These are phyloP conservation scores for Phaethon lepturus DNA, from an alignment of 2,113 vertebrate genomes.

Conservation along the genomic window DNA sequence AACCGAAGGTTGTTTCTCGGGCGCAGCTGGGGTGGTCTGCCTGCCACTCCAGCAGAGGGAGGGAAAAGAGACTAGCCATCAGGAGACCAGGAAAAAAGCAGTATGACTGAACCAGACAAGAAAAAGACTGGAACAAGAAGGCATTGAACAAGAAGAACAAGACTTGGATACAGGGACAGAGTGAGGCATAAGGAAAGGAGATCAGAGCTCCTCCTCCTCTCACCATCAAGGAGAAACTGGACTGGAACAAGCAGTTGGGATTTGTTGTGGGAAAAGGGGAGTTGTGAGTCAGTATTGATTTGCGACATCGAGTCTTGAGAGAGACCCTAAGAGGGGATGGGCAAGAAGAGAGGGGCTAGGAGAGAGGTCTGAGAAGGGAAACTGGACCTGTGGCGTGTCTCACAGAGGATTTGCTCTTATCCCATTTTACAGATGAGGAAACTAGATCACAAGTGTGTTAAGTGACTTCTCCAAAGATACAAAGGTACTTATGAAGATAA, in stretches of 20 bases:
- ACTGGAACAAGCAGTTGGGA: neutral
- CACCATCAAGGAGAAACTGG: neutral
- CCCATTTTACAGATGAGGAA: neutral
- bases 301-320: neutral
- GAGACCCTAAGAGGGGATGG: neutral
- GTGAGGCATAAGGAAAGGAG: neutral
- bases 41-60: neutral
- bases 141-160: too few relatives aligned
- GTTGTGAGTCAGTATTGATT: neutral
- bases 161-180: neutral
- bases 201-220: too few relatives aligned
- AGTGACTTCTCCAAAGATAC: neutral
- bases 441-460: neutral
- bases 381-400: neutral
- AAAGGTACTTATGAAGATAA: neutral
- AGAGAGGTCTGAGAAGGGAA: neutral
- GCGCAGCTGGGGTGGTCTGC: neutral
- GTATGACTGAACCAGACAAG: neutral
- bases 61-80: neutral
- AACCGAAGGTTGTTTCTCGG: fast-evolving
- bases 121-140: neutral
- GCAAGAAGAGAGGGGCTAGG: neutral
- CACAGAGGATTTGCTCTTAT: neutral
- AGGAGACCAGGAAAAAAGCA: neutral
- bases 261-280: neutral